Conservation (phyloP, 2,113 vertebrate species). For the Siniperca knerii region DNA sequence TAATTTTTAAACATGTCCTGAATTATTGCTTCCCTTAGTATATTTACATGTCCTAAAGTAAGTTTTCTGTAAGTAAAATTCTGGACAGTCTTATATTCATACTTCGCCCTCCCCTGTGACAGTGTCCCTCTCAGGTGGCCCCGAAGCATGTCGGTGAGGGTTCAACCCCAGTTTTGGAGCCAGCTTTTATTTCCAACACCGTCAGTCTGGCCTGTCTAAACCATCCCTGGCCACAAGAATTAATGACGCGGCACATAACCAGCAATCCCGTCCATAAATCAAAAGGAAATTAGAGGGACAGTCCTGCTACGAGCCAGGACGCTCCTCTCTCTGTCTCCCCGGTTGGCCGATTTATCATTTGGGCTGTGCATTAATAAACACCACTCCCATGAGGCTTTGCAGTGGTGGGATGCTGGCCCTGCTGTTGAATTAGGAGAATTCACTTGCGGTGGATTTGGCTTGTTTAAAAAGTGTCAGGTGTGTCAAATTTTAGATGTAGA, state of each 20-base stretch:
- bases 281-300: conserved; percentile 93
- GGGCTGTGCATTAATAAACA: conserved; percentile 82
- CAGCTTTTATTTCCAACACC: conserved; percentile 79
- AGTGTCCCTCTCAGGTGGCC: conserved; percentile 56
- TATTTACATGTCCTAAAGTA: not conserved
- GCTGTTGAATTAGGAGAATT: not conserved
- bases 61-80: not conserved
- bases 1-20: not conserved
- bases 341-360: conserved; percentile 82
- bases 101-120: conserved; percentile 27
- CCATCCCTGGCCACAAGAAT: conserved; percentile 83
- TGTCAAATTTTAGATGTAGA: conserved; percentile 11
- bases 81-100: not conserved
- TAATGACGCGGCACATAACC: conserved; percentile 91
- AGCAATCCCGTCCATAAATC: conserved; percentile 95
- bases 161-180: conserved; percentile 61
- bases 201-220: conserved; percentile 83
- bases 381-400: conserved; percentile 78
- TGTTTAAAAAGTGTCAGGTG: conserved; percentile 37
- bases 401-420: conserved; percentile 40
- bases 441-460: not conserved
- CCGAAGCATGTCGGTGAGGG: conserved; percentile 38
- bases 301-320: conserved; percentile 62
- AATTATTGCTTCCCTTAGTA: not conserved
- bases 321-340: conserved; percentile 71